These are phyloP conservation scores for Ceratosolen fusciceps DNA, from an alignment of 1,140 invertebrate genomes.

Conservation along the genomic window DNA sequence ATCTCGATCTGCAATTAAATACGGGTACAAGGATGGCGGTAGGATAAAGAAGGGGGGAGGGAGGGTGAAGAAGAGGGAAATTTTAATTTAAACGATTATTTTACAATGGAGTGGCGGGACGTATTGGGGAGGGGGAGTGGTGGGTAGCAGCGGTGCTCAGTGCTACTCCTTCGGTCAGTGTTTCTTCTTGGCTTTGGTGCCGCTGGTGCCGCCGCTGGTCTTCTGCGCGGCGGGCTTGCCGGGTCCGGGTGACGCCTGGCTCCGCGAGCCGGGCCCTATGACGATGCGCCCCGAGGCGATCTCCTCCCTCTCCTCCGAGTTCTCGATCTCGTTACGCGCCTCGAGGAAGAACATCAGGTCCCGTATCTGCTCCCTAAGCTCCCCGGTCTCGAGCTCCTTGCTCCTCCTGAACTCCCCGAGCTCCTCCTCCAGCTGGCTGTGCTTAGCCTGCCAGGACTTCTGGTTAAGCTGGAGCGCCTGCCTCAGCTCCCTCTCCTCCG, in stretches of 20 bases:
- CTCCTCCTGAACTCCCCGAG: slow-evolving; percentile 71
- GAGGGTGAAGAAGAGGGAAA: too few species aligned
- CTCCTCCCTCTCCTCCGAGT: slow-evolving; percentile 77
- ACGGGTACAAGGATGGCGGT: too few species aligned
- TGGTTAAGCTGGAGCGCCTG: slow-evolving; percentile 85
- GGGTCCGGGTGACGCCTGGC: too few species aligned
- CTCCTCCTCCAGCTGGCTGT: slow-evolving; percentile 77
- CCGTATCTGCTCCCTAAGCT: slow-evolving; percentile 91
- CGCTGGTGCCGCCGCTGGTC: slow-evolving; percentile 47
- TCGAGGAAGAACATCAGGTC: slow-evolving; percentile 98
- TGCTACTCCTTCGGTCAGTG: slow-evolving; percentile 23
- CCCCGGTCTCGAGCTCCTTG: slow-evolving; percentile 82
- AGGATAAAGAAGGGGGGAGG: too few species aligned
- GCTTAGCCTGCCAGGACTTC: slow-evolving; percentile 80
- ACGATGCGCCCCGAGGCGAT: slow-evolving; percentile 81
- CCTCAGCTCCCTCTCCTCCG: slow-evolving; percentile 85
- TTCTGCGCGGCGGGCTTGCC: slow-evolving; percentile 51
- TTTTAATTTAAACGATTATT: too few species aligned
- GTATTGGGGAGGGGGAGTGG: too few species aligned
- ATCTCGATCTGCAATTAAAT: too few species aligned
- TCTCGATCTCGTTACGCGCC: slow-evolving; percentile 80
- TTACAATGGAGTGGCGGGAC: slow-evolving; percentile 30
- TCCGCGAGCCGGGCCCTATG: slow-evolving; percentile 64
- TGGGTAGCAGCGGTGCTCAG: too few species aligned
- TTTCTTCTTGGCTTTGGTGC: slow-evolving; percentile 47